Percentiles rank a stretch among this genome's conserved stretches.
Conservation (phyloP, 2,113 vertebrate genomes). For the Mirza zaza region DNA sequence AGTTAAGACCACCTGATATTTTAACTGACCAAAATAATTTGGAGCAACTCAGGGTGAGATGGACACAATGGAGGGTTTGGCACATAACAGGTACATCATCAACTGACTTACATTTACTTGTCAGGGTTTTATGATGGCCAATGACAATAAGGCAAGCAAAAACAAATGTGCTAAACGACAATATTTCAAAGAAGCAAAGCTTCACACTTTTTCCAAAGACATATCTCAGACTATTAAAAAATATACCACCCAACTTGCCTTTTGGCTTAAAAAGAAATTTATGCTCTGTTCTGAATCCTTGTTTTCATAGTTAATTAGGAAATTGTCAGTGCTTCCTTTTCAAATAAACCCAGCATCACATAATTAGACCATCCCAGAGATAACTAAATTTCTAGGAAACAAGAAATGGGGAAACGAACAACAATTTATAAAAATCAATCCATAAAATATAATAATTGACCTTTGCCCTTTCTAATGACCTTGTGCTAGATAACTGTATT, state of each 20-base stretch:
- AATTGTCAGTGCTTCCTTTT: conserved; percentile 77
- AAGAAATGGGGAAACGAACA: conserved; percentile 42
- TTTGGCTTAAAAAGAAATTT: conserved; percentile 70
- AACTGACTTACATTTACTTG: background rate
- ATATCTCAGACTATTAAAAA: conserved; percentile 62
- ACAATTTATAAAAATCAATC: conserved; percentile 85
- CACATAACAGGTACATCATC: background rate
- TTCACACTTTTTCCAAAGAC: conserved; percentile 65
- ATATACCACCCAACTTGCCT: conserved; percentile 55
- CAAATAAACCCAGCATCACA: conserved; percentile 70
- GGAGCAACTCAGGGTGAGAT: background rate
- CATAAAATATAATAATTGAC: conserved; percentile 77
- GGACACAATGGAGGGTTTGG: background rate
- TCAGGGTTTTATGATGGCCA: background rate
- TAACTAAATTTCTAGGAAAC: conserved; percentile 78
- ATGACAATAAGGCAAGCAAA: background rate
- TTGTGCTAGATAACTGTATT: conserved; percentile 86
- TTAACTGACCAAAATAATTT: background rate
- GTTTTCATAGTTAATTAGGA: conserved; percentile 82
- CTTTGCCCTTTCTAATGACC: conserved; percentile 89
- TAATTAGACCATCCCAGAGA: conserved; percentile 77
- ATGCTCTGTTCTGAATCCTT: conserved; percentile 72
- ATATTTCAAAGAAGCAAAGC: conserved; percentile 13
- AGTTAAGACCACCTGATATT: background rate
- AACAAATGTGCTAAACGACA: background rate